Percentiles rank a stretch among this genome's conserved stretches.
Conservation (phyloP, 2,113 vertebrate species). For the Dinomys branickii region DNA sequence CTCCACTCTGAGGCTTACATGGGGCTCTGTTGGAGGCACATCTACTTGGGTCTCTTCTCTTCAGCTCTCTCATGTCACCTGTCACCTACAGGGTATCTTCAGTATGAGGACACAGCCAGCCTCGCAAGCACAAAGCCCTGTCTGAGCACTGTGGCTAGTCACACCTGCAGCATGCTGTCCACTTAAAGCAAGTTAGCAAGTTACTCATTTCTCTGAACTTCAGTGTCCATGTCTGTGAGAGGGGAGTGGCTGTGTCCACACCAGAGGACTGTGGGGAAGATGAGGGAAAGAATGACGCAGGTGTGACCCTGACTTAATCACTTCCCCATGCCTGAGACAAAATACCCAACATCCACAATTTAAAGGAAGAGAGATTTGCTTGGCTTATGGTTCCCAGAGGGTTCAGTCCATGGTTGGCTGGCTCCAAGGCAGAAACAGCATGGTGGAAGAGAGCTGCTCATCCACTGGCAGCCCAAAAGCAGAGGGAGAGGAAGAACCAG, state of each 20-base stretch:
- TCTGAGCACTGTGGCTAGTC: neutral
- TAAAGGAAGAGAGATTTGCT: neutral
- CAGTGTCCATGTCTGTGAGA: neutral
- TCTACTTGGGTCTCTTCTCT: neutral
- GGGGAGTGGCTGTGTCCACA: neutral
- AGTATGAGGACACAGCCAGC: neutral
- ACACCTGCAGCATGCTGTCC: accelerated
- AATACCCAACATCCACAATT: neutral
- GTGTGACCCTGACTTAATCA: neutral
- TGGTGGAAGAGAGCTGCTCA: neutral
- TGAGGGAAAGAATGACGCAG: neutral
- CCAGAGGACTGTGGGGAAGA: accelerated
- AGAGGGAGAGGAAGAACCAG: neutral
- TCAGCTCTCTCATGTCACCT: neutral
- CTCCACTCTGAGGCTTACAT: too few relatives aligned
- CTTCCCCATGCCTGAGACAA: neutral
- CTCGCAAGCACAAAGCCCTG: neutral
- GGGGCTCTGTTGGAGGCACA: neutral
- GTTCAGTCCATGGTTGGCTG: neutral
- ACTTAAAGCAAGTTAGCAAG: neutral
- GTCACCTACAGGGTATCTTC: neutral
- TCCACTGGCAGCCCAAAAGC: neutral
- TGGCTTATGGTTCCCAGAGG: neutral
- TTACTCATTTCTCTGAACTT: neutral
- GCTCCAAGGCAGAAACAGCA: neutral